phyloP scores from a whole-genome alignment of 2,888 invertebrate species.

The Podabrus alpinus region DNA sequence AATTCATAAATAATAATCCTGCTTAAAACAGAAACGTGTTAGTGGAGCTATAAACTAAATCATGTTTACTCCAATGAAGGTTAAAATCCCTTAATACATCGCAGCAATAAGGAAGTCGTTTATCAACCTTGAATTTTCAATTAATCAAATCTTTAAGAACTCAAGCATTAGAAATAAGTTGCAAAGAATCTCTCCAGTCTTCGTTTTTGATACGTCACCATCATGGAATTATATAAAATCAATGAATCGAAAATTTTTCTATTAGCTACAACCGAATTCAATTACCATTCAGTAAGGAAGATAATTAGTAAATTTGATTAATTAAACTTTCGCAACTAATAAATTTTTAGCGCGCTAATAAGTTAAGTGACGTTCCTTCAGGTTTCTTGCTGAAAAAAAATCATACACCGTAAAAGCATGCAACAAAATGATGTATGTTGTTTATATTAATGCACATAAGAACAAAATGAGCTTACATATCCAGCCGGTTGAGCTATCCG shows the following conservation, averaged over 20 bases:
- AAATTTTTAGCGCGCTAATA: neutral
- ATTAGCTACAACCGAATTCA: neutral
- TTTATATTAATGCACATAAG: conserved; percentile 3
- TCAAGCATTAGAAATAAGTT: conserved; percentile 11
- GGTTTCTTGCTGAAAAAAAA: neutral
- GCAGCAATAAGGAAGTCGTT: conserved; percentile 17
- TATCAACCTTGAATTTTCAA: conserved; percentile 25
- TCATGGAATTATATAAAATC: conserved; percentile 9
- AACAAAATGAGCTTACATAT: conserved; percentile 17
- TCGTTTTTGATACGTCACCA: conserved; percentile 1
- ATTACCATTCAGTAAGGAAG: neutral
- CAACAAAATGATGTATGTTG: neutral
- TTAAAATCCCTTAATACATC: conserved; percentile 13
- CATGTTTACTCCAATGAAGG: conserved; percentile 22
- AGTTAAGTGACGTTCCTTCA: neutral
- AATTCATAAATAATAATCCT: conserved; percentile 14
- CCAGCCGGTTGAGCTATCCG: conserved; percentile 16
- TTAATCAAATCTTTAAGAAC: conserved; percentile 19
- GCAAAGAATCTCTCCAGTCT: neutral
- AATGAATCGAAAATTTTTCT: conserved; percentile 7
- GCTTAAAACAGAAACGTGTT: conserved; percentile 11
- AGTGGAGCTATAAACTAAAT: conserved; percentile 18
- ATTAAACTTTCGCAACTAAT: neutral
- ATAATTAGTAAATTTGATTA: neutral
- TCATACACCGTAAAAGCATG: neutral